phyloP scores from a whole-genome alignment of 2,113 vertebrate genomes.

The Phrynosoma platyrhinos region DNA sequence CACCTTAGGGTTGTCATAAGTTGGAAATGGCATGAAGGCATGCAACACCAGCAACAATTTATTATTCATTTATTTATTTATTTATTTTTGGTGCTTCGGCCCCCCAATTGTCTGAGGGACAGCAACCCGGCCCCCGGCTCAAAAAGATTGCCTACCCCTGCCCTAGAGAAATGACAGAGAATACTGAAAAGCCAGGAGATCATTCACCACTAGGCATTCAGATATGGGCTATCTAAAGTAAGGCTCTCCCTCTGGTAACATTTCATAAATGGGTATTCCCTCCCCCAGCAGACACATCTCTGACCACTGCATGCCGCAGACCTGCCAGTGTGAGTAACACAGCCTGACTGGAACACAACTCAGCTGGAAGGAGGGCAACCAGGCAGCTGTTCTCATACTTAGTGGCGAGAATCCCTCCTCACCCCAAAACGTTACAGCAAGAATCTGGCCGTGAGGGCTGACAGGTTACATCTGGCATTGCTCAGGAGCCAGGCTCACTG shows the following conservation, averaged over 20 bases:
- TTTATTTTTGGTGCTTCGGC: too few relatives aligned
- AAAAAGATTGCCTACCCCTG: too few relatives aligned
- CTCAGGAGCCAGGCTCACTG: not conserved
- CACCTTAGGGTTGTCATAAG: too few relatives aligned
- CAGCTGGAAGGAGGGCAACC: not conserved
- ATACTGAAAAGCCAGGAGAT: not conserved
- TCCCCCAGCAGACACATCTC: not conserved
- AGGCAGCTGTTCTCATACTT: conserved; percentile 13
- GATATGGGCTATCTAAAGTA: not conserved
- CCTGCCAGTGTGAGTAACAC: not conserved
- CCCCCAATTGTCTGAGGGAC: too few relatives aligned
- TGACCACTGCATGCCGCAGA: not conserved
- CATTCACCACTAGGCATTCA: too few relatives aligned
- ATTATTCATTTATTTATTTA: too few relatives aligned
- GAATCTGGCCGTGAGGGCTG: not conserved
- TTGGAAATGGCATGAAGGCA: too few relatives aligned
- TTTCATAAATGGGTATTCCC: not conserved
- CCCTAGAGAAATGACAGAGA: not conserved
- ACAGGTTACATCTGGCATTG: conserved; percentile 5
- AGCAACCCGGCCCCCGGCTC: too few relatives aligned
- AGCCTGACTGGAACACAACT: not conserved
- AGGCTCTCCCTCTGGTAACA: not conserved
- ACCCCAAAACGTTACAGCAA: conserved; percentile 24
- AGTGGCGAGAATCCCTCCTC: not conserved
- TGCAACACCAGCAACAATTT: too few relatives aligned